phyloP scores from a whole-genome alignment of 2,888 invertebrate genomes.

The Anodontia alba region DNA sequence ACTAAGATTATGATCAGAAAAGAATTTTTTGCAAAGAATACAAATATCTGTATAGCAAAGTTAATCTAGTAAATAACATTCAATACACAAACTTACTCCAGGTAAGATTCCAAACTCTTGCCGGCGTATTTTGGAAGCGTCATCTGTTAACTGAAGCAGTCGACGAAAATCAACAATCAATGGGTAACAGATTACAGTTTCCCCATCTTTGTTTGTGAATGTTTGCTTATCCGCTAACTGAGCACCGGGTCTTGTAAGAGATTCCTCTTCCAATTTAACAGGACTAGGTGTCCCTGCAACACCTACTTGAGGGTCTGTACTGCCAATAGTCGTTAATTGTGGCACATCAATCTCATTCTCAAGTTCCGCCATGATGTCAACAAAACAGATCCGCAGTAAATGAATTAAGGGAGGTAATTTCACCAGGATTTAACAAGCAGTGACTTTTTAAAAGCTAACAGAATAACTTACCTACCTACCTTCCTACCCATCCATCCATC shows the following conservation, averaged over 20 bases:
- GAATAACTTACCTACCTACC: too few species aligned
- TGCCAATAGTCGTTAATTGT: background rate
- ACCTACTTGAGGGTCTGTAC: constrained; percentile 22
- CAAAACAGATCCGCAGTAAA: constrained; percentile 75
- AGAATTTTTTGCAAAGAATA: too few species aligned
- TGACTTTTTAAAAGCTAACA: too few species aligned
- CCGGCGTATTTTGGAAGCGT: constrained; percentile 44
- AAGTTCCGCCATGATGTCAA: constrained; percentile 78
- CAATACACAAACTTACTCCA: too few species aligned
- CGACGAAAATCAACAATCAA: constrained; percentile 80
- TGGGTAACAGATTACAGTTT: constrained; percentile 70
- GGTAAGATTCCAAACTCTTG: constrained; percentile 64
- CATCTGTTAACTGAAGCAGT: constrained; percentile 69
- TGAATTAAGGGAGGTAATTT: constrained; percentile 48
- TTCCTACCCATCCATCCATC: too few species aligned
- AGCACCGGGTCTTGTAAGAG: constrained; percentile 73
- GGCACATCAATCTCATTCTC: constrained; percentile 32
- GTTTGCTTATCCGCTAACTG: constrained; percentile 72
- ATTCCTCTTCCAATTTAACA: constrained; percentile 55
- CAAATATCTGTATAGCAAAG: too few species aligned
- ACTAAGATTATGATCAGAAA: too few species aligned
- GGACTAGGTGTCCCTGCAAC: constrained; percentile 1
- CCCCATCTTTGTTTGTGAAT: constrained; percentile 72
- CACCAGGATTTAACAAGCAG: too few species aligned
- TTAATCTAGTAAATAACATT: too few species aligned